A percentile compares a stretch with the other conserved stretches of the same genome.
These are phyloP conservation scores for Palloptera scutellata DNA, from an alignment of 2,888 invertebrate species.

Conservation along the genomic window DNA sequence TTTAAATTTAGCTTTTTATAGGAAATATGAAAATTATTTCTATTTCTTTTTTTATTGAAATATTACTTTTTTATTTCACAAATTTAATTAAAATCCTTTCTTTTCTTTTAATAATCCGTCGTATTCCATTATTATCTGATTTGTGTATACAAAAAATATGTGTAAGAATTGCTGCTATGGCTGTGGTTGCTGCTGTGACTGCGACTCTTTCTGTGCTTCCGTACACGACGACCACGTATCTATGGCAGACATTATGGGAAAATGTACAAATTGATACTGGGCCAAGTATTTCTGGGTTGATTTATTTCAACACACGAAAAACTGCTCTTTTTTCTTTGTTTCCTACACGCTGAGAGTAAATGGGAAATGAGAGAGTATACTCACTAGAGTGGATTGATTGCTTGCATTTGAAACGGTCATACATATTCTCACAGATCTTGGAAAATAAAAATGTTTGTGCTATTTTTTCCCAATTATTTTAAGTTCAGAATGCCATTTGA, in stretches of 20 bases:
- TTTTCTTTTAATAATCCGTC: not conserved
- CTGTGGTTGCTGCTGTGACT: constrained; percentile 25
- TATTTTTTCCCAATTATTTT: no score
- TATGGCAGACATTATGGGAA: constrained; percentile 61
- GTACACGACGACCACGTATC: constrained; percentile 45
- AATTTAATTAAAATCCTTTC: constrained; percentile 4
- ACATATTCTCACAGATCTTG: no score
- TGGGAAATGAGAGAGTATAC: no score
- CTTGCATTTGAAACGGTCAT: no score
- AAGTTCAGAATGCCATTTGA: no score
- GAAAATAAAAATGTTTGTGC: no score
- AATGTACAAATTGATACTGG: constrained; percentile 64
- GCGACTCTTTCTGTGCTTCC: constrained; percentile 40
- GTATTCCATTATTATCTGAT: constrained; percentile 2
- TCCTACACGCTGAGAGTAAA: no score
- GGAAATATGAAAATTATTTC: no score
- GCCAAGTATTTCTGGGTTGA: constrained; percentile 55
- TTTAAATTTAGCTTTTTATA: not conserved
- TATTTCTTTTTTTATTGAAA: not conserved
- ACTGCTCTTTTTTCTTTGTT: not conserved
- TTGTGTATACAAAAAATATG: constrained; percentile 5
- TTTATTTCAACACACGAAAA: constrained; percentile 38
- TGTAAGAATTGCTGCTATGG: constrained; percentile 13
- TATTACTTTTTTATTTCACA: constrained; percentile 6
- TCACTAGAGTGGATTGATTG: no score